Evolutionary conservation across 2,113 vertebrate genomes (phyloP).

Genomic region (Triplophysa rosa): DNA sequence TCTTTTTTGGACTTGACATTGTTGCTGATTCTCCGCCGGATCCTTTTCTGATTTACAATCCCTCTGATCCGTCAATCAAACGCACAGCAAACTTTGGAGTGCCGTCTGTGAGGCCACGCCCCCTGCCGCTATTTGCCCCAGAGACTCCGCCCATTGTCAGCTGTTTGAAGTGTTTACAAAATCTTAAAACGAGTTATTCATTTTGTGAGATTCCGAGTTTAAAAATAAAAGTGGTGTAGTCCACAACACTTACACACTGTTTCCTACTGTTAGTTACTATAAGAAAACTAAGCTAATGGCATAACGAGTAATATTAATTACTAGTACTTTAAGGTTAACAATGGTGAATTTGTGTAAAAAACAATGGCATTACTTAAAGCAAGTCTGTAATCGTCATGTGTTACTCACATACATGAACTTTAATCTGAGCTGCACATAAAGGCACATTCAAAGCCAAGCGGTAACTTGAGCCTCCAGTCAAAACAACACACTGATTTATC

Average conservation of each 20-base stretch:
- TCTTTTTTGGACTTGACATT: conserved; percentile 79
- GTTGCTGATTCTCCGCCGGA: conserved; percentile 13
- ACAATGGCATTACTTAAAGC: not conserved
- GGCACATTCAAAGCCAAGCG: not conserved
- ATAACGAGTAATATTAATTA: too few species aligned
- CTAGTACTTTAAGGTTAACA: too few species aligned
- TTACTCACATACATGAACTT: not conserved
- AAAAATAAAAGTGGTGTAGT: not conserved
- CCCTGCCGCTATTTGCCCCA: not conserved
- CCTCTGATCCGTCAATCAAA: conserved; percentile 32
- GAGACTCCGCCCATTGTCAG: conserved; percentile 1
- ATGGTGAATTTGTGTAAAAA: not conserved
- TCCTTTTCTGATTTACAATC: not conserved
- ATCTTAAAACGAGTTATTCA: not conserved
- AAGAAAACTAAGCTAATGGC: too few species aligned
- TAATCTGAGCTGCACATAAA: not conserved
- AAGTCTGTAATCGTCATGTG: not conserved
- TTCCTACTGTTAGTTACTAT: not conserved
- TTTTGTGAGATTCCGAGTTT: not conserved
- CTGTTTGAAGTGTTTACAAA: not conserved
- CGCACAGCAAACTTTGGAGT: not conserved
- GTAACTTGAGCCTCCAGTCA: not conserved
- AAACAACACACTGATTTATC: not conserved
- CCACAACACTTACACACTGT: not conserved
- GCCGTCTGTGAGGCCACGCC: conserved; percentile 21